Evolutionary conservation across 2,888 invertebrate species (phyloP).

Genomic region (Platycheirus rosarum): DNA sequence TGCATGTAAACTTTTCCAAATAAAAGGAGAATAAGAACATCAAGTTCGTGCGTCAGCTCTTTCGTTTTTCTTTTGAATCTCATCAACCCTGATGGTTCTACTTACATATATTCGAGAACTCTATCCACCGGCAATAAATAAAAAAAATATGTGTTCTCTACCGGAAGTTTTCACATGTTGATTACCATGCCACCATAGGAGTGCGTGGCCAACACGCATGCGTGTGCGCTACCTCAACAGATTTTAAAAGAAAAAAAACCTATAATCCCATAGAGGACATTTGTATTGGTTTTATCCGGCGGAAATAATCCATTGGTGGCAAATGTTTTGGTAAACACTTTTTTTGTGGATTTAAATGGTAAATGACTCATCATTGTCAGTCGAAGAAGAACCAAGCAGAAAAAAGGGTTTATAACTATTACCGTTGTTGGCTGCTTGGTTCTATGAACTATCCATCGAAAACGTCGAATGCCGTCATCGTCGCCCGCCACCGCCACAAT

Average conservation of each 20-base stretch:
- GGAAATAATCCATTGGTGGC: slow-evolving; percentile 72
- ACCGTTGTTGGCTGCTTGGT: slow-evolving; percentile 63
- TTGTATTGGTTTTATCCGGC: slow-evolving; percentile 68
- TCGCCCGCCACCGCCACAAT: slow-evolving; percentile 15
- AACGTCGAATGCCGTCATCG: background rate
- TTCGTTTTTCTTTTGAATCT: slow-evolving; percentile 19
- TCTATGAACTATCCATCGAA: slow-evolving; percentile 57
- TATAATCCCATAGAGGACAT: slow-evolving; percentile 2
- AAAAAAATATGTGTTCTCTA: slow-evolving; percentile 10
- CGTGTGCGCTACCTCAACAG: slow-evolving; percentile 3
- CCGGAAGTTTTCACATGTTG: slow-evolving; percentile 25
- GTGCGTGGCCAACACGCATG: slow-evolving; percentile 5
- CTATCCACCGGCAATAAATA: slow-evolving; percentile 20
- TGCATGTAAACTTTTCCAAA: background rate
- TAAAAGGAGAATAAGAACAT: background rate
- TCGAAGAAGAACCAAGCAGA: slow-evolving; percentile 20
- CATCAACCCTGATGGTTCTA: background rate
- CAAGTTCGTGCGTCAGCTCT: slow-evolving; percentile 24
- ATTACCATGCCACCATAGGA: slow-evolving; percentile 1
- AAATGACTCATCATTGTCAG: slow-evolving; percentile 52
- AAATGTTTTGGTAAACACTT: slow-evolving; percentile 32
- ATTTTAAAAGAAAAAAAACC: background rate
- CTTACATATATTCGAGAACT: slow-evolving; percentile 3
- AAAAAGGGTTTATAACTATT: slow-evolving; percentile 57
- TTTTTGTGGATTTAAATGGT: background rate